Percentiles rank a stretch among this genome's conserved stretches.
Conservation (phyloP, 2,888 invertebrate genomes). For the Macrostomum cliftonense region DNA sequence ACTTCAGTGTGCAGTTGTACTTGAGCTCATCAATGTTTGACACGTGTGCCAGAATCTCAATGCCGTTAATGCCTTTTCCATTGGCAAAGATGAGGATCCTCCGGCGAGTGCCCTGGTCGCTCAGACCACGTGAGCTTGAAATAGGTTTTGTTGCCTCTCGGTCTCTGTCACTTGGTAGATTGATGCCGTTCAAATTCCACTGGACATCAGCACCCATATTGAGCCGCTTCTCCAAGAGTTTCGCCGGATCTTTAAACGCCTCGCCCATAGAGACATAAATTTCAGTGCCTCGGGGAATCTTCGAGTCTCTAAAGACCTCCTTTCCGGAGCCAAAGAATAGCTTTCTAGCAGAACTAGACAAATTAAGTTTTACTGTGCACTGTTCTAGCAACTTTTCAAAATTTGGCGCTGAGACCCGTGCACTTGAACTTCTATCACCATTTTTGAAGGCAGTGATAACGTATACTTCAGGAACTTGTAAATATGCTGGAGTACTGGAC, state of each 20-base stretch:
- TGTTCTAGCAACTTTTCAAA: no score
- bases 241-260: slow-evolving; percentile 24
- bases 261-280: slow-evolving; percentile 33
- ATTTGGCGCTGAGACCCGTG: slow-evolving; percentile 28
- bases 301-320: no score
- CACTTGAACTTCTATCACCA: slow-evolving; percentile 23
- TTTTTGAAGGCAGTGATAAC: slow-evolving; percentile 29
- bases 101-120: slow-evolving; percentile 16
- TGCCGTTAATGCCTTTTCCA: slow-evolving; percentile 24
- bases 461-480: no score
- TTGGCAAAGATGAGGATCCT: slow-evolving; percentile 31
- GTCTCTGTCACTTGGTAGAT: slow-evolving; percentile 22
- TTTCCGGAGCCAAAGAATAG: no score
- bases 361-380: no score
- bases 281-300: slow-evolving; percentile 18
- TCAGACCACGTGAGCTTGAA: slow-evolving; percentile 15
- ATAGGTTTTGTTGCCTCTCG: slow-evolving; percentile 21
- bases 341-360: no score
- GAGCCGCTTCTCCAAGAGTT: no score
- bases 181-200: slow-evolving; percentile 32
- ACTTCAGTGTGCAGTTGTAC: slow-evolving; percentile 1
- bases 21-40: slow-evolving; percentile 26
- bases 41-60: slow-evolving; percentile 31
- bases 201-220: slow-evolving; percentile 15
- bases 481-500: no score